phyloP scores from a whole-genome alignment of 1,140 invertebrate species.

The Phymastichus coffea region DNA sequence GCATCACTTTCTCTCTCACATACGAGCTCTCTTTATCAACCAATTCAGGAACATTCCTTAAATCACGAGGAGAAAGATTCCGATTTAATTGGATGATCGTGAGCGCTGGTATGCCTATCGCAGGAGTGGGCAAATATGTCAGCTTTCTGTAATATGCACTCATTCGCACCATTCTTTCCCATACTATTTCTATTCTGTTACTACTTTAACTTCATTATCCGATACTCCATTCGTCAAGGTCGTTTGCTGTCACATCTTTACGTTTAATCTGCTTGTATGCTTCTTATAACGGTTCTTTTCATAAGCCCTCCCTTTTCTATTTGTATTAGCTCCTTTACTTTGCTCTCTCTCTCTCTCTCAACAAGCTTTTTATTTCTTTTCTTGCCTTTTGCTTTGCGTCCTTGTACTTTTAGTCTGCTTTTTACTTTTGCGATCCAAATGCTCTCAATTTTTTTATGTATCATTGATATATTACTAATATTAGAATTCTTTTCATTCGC shows the following conservation, averaged over 20 bases:
- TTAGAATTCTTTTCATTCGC: too few species aligned
- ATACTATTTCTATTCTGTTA: neutral
- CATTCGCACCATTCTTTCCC: neutral
- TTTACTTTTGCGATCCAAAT: neutral
- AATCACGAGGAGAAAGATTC: constrained; percentile 17
- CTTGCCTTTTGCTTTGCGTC: neutral
- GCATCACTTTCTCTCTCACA: neutral
- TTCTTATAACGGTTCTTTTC: neutral
- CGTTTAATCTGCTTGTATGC: too few species aligned
- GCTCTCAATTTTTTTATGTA: too few species aligned
- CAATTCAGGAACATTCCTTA: constrained; percentile 27
- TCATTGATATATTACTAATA: too few species aligned
- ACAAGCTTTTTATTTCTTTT: neutral
- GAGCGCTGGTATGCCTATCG: neutral
- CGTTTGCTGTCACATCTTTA: too few species aligned
- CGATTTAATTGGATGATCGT: constrained; percentile 12
- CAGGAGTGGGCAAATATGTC: neutral
- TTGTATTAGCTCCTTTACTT: neutral
- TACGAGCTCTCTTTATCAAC: constrained; percentile 1
- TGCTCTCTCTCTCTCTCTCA: neutral
- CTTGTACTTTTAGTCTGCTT: neutral
- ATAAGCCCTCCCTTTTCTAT: neutral
- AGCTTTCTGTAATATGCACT: neutral
- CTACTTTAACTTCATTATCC: too few species aligned
- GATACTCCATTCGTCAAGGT: too few species aligned